A percentile compares a stretch with the other conserved stretches of the same genome.
Conservation (phyloP, 2,113 vertebrate species). For the Aix galericulata region DNA sequence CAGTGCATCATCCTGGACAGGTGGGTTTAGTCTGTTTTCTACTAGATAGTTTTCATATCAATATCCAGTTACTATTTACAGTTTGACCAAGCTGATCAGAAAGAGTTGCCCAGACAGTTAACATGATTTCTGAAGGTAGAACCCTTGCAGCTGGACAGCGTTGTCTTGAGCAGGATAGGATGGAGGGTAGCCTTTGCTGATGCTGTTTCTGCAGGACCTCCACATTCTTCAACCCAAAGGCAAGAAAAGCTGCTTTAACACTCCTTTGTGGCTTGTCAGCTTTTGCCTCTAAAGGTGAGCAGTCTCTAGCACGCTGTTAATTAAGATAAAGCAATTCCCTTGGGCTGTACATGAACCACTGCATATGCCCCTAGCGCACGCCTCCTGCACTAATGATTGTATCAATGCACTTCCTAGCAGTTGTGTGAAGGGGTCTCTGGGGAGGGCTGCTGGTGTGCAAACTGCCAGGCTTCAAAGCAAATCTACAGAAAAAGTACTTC, state of each 20-base stretch:
- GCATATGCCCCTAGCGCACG: accelerated
- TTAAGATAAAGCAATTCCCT: not conserved
- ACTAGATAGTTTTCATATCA: not conserved
- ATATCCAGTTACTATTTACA: not conserved
- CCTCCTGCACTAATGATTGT: accelerated
- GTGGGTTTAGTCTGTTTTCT: not conserved
- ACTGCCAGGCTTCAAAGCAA: not conserved
- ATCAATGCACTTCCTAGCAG: not conserved
- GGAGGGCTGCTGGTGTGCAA: not conserved
- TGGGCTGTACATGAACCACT: not conserved
- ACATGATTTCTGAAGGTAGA: not conserved
- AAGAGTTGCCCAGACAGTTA: not conserved
- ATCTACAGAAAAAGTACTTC: not conserved
- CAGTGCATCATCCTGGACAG: not conserved
- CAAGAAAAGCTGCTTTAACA: not conserved
- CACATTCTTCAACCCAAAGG: not conserved
- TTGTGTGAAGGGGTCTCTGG: not conserved
- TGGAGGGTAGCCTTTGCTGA: not conserved
- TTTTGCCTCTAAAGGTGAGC: not conserved
- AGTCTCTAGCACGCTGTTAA: not conserved
- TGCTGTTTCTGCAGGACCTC: not conserved
- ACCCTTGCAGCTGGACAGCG: not conserved
- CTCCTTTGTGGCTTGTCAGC: not conserved
- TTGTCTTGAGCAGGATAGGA: not conserved
- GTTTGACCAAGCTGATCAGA: not conserved